Percentiles rank a stretch among this genome's conserved stretches.
Conservation (phyloP, 2,113 vertebrate genomes). For the Eulacestoma nigropectus region DNA sequence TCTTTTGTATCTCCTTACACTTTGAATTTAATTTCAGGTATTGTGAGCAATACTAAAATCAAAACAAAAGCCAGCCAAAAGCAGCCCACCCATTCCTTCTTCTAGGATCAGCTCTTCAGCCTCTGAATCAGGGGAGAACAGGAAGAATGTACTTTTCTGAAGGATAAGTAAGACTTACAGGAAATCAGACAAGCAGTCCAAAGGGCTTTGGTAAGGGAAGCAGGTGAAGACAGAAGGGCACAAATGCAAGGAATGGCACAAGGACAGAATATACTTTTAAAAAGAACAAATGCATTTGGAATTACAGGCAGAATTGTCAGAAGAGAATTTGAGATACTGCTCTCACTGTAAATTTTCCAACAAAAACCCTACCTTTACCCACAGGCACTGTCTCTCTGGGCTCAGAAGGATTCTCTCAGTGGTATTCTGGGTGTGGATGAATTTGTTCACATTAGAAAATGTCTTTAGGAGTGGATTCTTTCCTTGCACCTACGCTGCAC, state of each 20-base stretch:
- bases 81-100: background rate
- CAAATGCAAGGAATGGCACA: background rate
- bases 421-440: background rate
- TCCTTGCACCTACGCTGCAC: background rate
- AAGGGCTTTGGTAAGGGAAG: background rate
- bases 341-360: background rate
- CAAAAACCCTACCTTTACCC: background rate
- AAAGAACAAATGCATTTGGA: background rate
- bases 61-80: conserved; percentile 22
- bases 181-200: background rate
- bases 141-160: background rate
- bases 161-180: background rate
- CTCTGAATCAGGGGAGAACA: background rate
- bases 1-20: conserved; percentile 18
- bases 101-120: background rate
- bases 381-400: background rate
- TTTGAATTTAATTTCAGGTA: conserved; percentile 9
- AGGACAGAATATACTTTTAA: background rate
- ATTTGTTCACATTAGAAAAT: background rate
- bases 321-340: background rate
- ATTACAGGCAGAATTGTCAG: background rate
- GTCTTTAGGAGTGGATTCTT: background rate
- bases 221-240: background rate
- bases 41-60: background rate
- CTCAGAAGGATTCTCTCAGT: background rate